Evolutionary conservation across 2,888 invertebrate species (phyloP), one percentile per base, ranked within the genome.

Genomic region (Graphium colonna): DNA sequence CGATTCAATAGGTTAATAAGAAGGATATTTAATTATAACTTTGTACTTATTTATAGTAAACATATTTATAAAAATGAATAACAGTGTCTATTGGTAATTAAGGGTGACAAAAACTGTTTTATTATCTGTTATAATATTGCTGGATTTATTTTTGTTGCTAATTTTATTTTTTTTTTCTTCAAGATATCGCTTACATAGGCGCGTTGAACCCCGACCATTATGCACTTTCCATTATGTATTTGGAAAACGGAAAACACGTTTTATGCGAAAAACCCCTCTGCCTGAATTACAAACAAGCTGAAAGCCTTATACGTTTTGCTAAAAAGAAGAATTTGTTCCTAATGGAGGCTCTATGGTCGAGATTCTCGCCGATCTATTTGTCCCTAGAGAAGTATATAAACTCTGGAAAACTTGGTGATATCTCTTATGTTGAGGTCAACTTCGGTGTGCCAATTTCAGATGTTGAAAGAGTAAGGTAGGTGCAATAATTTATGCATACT

Each of bases 291-390:
- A 94, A 94, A 65, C 94, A 97, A 77, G 91, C 94, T 0, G 88
- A 91, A 57, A 92, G 93, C 61, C 81, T 98, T 40, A 82, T 96
- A 9, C 83, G 91, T 13, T 72, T 92, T 0, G 96, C 97, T 0
- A 92, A 91, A 67, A 76, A 90, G 21, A 94, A 94, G 67, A 94
- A 94, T 3, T 75, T 94, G 0, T 96, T 97, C 69, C 75, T 96
- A 0, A 96, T 96, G 96, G 97, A 97, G 90, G 97, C 94, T 0
- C 90, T 96, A n/a, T 98, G 97, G 97, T 95, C 95, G 0, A 91
- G 97, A 31, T 96, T 91, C 68, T 93, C 96, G 55, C 97, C 97
- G 0, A 90, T 92, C 0, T 97, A 97, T 73, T 82, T 92, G 43
- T 91, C 92, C 60, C 71, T 97, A 43, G 92, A 91, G 49, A 91